These are phyloP conservation scores for Fragum sueziense DNA, from an alignment of 2,888 invertebrate genomes.

Conservation along the genomic window DNA sequence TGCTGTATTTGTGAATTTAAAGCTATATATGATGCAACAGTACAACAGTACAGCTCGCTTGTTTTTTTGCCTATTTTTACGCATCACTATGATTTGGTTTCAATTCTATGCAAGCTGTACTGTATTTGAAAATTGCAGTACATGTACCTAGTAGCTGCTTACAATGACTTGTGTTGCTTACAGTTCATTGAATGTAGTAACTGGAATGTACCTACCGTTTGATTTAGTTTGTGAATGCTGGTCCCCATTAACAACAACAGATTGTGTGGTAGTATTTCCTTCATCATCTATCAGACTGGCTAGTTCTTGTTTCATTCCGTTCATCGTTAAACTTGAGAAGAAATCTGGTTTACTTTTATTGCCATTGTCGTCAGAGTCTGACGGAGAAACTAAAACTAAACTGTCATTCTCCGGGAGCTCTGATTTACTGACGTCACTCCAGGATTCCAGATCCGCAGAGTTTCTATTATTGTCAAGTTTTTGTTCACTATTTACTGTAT, in stretches of 20 bases:
- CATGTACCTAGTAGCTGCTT: too few relatives aligned
- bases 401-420: slow-evolving; percentile 38
- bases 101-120: too few relatives aligned
- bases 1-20: too few relatives aligned
- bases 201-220: neutral
- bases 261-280: slow-evolving; percentile 51
- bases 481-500: neutral
- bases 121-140: too few relatives aligned
- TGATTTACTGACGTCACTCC: slow-evolving; percentile 51
- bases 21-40: too few relatives aligned
- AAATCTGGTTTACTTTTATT: slow-evolving; percentile 72
- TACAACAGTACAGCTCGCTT: too few relatives aligned
- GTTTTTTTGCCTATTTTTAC: too few relatives aligned
- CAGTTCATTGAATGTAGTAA: too few relatives aligned
- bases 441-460: slow-evolving; percentile 41
- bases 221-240: neutral
- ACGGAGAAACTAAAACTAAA: neutral
- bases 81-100: too few relatives aligned
- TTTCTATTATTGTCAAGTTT: slow-evolving; percentile 3
- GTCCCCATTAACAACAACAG: slow-evolving; percentile 4
- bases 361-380: slow-evolving; percentile 8
- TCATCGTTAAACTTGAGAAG: slow-evolving; percentile 74
- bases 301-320: slow-evolving; percentile 78
- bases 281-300: slow-evolving; percentile 76
- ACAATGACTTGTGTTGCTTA: too few relatives aligned